Evolutionary conservation across 2,888 invertebrate genomes (phyloP).

Genomic region (Julus scanicus): DNA sequence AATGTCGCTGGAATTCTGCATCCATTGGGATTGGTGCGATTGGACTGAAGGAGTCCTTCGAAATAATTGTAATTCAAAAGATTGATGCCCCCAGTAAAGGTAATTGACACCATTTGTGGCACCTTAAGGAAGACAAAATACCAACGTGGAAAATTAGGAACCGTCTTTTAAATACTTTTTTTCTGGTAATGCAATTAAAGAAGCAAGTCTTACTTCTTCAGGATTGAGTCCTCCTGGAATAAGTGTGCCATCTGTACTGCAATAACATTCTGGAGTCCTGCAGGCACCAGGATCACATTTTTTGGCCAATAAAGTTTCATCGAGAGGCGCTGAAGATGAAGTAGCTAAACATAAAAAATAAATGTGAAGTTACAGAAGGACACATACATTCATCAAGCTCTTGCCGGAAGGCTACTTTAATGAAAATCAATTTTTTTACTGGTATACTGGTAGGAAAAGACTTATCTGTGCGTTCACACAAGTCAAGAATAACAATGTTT

Average conservation of each 20-base stretch:
- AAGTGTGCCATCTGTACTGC: constrained; percentile 88
- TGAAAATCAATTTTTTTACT: constrained; percentile 6
- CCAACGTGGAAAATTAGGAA: not conserved
- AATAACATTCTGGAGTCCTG: constrained; percentile 87
- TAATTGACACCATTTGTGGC: constrained; percentile 91
- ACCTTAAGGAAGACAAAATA: constrained; percentile 70
- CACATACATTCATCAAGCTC: constrained; percentile 44
- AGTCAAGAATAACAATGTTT: not conserved
- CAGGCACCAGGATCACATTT: constrained; percentile 83
- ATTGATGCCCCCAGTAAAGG: constrained; percentile 94
- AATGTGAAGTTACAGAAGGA: not conserved
- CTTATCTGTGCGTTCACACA: not conserved
- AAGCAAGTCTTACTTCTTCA: constrained; percentile 75
- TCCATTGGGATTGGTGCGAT: constrained; percentile 87
- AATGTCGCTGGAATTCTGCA: constrained; percentile 91
- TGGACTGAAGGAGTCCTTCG: constrained; percentile 82
- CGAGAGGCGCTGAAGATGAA: constrained; percentile 70
- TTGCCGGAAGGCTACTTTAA: not conserved
- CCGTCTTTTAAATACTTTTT: not conserved
- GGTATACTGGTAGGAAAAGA: not conserved
- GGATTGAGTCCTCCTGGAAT: constrained; percentile 86
- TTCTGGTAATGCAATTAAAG: not conserved
- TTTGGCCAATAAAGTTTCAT: constrained; percentile 73
- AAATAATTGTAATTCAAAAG: constrained; percentile 90
- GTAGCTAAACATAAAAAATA: constrained; percentile 35